Evolutionary conservation across 2,113 vertebrate species (phyloP), one percentile per base, ranked within the genome.

Genomic region (Leptocoma aspasia): DNA sequence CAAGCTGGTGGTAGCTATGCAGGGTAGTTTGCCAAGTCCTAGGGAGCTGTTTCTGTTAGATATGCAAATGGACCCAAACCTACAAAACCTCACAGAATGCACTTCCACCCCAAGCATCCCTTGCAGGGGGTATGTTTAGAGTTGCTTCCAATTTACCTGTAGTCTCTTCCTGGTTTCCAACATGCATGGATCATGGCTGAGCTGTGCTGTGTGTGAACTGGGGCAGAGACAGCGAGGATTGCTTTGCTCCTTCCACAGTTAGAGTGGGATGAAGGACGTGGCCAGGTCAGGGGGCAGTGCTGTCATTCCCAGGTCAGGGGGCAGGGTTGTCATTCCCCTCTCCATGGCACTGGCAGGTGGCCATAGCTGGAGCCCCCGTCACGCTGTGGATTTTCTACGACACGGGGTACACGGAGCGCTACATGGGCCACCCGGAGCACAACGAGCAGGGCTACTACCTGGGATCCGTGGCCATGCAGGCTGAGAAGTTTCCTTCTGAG

Each of bases 321-420:
- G 24, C 35, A n/a, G 15, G 4, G 27, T 18, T 66, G 61, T 23
- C n/a, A 16, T 13, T 90, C 30, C 33, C 19, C 16, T 79, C 19
- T 78, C 20, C 0, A 0, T 72, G 78, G 86, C 77, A 26, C 35
- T 89, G 78, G n/a, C 95, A 98, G 98, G 98, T 98, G 39, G 98
- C 98, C 17, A 92, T 98, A 75, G 98, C 98, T 0, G 98, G 98
- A 66, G 98, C 98, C 8, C 98, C 98, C 0, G 98, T 98, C 70
- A 98, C 98, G 1, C 97, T 98, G 82, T 98, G 98, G 98, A 97
- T 98, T 57, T 98, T 98, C 95, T 98, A 98, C 15, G 98, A 98
- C 89, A 98, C 98, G 17, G 98, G 98, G 2, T 98, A 98, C 94
- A 98, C 98, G 0, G 98, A 98, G 83, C 98, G 98, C 31, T 98